Percentiles rank a stretch among this genome's conserved stretches.
Conservation (phyloP, 64 coral and sea anemone species). For the Stichodactyla helianthus region DNA sequence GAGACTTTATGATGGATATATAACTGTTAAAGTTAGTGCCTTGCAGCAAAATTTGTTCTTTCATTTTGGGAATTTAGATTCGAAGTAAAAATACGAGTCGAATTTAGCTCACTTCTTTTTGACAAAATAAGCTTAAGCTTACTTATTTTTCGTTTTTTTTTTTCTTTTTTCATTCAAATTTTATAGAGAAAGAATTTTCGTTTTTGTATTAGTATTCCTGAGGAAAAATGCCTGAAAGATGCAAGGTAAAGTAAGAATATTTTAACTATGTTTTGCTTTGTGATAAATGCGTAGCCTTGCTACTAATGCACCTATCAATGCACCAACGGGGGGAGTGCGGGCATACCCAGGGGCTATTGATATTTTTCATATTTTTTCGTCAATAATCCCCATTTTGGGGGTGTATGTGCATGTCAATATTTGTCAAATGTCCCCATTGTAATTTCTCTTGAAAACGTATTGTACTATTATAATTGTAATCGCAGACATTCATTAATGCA, state of each 20-base stretch:
- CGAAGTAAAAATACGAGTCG: no score
- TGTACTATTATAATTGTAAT: no score
- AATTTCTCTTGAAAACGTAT: no score
- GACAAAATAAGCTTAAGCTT: background rate
- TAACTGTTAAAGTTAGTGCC: conserved; percentile 71
- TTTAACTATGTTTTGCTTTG: background rate
- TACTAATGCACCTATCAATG: no score
- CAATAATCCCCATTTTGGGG: no score
- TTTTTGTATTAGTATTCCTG: conserved; percentile 63
- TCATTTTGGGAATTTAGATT: background rate
- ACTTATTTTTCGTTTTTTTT: background rate
- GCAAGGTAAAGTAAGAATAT: conserved; percentile 47
- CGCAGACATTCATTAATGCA: no score
- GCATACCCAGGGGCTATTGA: no score
- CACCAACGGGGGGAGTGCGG: no score
- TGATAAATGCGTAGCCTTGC: background rate
- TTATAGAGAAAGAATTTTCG: conserved; percentile 70
- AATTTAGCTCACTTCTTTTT: background rate
- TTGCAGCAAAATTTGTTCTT: background rate
- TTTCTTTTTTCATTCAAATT: background rate
- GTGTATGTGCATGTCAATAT: no score
- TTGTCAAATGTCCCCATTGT: no score
- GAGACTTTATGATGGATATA: conserved; percentile 65
- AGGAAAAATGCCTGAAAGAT: conserved; percentile 47
- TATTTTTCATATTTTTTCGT: no score